A percentile compares a stretch with the other conserved stretches of the same genome.
Evolutionary conservation across 2,113 vertebrate species (phyloP).

Genomic region (Charina bottae): DNA sequence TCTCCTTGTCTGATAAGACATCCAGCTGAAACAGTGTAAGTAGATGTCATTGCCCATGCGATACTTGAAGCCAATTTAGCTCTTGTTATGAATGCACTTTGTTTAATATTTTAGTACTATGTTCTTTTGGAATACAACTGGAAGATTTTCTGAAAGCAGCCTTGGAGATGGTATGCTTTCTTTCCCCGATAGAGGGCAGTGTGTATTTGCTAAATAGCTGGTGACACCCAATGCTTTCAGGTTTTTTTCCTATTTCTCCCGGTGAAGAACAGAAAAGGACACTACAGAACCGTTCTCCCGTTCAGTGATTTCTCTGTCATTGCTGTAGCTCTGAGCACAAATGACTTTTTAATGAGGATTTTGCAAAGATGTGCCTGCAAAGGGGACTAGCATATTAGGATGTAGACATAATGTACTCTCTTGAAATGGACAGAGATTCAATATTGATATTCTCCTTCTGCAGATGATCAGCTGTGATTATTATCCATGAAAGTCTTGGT

Average conservation of each 20-base stretch:
- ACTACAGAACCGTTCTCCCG: conserved; percentile 35
- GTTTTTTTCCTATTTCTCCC: neutral
- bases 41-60: conserved; percentile 15
- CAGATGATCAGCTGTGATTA: neutral
- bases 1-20: conserved; percentile 17
- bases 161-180: neutral
- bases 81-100: neutral
- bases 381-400: conserved; percentile 10
- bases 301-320: conserved; percentile 45
- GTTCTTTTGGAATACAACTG: neutral
- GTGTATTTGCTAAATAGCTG: conserved; percentile 65
- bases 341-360: conserved; percentile 47
- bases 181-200: conserved; percentile 76
- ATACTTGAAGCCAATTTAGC: conserved; percentile 22
- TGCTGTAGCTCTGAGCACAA: conserved; percentile 45
- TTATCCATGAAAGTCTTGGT: neutral
- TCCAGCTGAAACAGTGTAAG: neutral
- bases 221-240: rapidly evolving
- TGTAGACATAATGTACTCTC: neutral
- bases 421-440: neutral
- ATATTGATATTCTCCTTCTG: neutral
- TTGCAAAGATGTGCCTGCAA: conserved; percentile 33
- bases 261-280: conserved; percentile 56
- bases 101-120: neutral
- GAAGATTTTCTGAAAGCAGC: neutral